Evolutionary conservation across 2,113 vertebrate species (phyloP).

Genomic region (Calonectris borealis): DNA sequence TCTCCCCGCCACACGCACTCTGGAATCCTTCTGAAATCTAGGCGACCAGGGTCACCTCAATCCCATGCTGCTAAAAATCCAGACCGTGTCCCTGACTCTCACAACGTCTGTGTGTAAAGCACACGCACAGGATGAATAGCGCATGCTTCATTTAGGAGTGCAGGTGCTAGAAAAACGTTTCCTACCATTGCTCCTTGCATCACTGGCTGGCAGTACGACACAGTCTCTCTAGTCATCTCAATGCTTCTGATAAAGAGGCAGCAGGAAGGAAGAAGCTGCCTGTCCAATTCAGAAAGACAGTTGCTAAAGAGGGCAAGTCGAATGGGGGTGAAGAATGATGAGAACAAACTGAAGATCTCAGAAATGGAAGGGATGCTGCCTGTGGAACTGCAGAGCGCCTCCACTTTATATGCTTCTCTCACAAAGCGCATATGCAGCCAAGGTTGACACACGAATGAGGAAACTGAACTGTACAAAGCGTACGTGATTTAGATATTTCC

Average conservation of each 20-base stretch:
- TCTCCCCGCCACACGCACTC: not conserved
- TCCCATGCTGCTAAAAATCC: not conserved
- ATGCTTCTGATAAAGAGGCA: not conserved
- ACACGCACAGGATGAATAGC: fast-evolving
- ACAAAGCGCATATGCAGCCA: not conserved
- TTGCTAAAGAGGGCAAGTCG: not conserved
- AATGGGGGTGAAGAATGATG: fast-evolving
- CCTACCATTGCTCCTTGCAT: not conserved
- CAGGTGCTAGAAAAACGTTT: not conserved
- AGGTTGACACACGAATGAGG: not conserved
- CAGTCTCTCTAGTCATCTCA: not conserved
- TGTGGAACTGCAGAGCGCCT: not conserved
- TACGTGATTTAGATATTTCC: not conserved
- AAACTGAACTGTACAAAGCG: not conserved
- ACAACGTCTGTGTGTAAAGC: not conserved
- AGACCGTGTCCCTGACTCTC: not conserved
- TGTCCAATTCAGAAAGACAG: not conserved
- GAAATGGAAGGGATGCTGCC: not conserved
- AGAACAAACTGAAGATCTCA: not conserved
- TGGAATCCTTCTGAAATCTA: not conserved
- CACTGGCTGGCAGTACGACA: not conserved
- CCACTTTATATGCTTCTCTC: not conserved
- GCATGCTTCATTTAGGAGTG: not conserved
- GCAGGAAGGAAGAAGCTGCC: not conserved
- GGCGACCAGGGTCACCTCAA: not conserved